Evolutionary conservation across 2,888 invertebrate genomes (phyloP).

Genomic region (Sericinus montela): DNA sequence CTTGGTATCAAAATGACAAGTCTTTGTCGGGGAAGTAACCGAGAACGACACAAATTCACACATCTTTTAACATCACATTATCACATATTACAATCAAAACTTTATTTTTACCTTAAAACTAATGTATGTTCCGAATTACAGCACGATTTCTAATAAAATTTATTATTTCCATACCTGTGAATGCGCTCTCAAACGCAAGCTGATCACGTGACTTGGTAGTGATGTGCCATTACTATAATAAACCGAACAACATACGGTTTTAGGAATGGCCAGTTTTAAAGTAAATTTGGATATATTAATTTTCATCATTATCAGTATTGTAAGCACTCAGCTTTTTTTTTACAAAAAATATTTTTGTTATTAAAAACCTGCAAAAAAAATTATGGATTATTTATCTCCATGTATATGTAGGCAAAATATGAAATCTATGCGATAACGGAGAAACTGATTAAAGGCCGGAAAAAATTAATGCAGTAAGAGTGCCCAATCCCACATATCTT

Average conservation of each 20-base stretch:
- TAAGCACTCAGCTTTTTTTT: too few relatives aligned
- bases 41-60: constrained; percentile 60
- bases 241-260: constrained; percentile 22
- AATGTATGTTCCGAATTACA: constrained; percentile 52
- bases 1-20: constrained; percentile 82
- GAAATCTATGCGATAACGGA: too few relatives aligned
- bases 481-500: too few relatives aligned
- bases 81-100: constrained; percentile 44
- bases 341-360: too few relatives aligned
- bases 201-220: constrained; percentile 82
- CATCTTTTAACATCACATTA: constrained; percentile 50
- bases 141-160: constrained; percentile 68
- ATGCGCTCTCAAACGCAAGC: constrained; percentile 85
- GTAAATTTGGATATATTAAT: constrained; percentile 22
- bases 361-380: too few relatives aligned
- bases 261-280: constrained; percentile 38
- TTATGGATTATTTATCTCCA: too few relatives aligned
- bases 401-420: too few relatives aligned
- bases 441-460: too few relatives aligned
- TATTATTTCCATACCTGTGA: constrained; percentile 82
- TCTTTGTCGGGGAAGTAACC: constrained; percentile 69
- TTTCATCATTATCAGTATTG: too few relatives aligned
- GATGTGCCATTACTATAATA: constrained; percentile 38
- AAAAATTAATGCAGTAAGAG: too few relatives aligned
- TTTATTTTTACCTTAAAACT: constrained; percentile 63